Percentiles rank a stretch among this genome's conserved stretches.
Evolutionary conservation across 2,113 vertebrate genomes (phyloP).

Genomic region (Myrmecobius fasciatus): DNA sequence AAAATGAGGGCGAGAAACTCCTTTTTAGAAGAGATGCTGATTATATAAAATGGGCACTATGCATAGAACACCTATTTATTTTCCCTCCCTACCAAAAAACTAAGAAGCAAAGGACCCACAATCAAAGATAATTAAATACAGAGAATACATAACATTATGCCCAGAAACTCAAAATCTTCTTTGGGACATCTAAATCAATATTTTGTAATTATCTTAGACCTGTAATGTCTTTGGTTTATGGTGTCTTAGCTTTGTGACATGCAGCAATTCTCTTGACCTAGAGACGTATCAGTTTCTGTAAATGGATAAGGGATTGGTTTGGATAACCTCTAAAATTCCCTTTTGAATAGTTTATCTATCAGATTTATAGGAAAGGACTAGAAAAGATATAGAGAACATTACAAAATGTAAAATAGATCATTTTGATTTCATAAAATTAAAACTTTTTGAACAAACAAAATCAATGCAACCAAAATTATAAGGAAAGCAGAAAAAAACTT

Average conservation of each 20-base stretch:
- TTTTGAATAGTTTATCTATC: too few species aligned
- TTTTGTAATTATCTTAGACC: not conserved
- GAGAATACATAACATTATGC: not conserved
- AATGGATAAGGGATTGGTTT: not conserved
- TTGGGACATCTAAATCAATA: not conserved
- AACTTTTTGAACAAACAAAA: too few species aligned
- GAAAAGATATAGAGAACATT: too few species aligned
- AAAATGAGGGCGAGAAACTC: not conserved
- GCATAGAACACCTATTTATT: not conserved
- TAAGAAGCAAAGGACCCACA: not conserved
- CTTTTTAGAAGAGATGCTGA: not conserved
- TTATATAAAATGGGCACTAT: not conserved
- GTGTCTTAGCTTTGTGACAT: not conserved
- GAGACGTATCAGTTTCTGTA: not conserved
- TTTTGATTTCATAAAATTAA: too few species aligned
- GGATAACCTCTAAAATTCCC: not conserved
- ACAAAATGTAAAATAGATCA: too few species aligned
- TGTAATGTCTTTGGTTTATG: not conserved
- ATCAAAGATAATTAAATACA: not conserved
- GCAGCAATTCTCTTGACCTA: not conserved
- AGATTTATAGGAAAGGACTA: too few species aligned
- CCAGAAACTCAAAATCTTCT: not conserved
- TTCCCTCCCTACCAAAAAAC: not conserved
- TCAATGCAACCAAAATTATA: too few species aligned
- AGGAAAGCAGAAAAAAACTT: too few species aligned